Evolutionary conservation across 2,113 vertebrate species (phyloP), one percentile per base, ranked within the genome.

Genomic region (Misgurnus anguillicaudatus): DNA sequence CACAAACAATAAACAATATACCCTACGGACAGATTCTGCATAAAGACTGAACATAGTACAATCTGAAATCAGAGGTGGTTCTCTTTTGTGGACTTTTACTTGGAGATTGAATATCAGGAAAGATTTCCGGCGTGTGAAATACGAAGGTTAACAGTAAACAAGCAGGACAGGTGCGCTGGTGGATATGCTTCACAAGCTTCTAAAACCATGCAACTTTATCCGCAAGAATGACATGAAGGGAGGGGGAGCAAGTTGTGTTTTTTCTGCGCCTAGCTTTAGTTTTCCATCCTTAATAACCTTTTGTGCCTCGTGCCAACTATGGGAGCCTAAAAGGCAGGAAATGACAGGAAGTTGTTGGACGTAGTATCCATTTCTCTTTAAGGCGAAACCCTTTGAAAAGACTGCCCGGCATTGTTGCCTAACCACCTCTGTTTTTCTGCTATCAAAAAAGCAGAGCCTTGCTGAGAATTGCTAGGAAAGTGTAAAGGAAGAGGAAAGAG

Each of bases 261-360:
- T 63, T 71, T 2, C 4, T 69, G 51, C 16, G 24, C 60, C 21
- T 74, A 13, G 21, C 10, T 65, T 65, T 51, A 72, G 65, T 80
- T 67, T 17, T 82, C 80, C 75, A 72, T 72, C 62, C 76, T 67
- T 82, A 60, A 64, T 55, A 81, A 80, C 78, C 69, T 82, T 79
- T 55, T 53, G 83, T 79, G 31, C 76, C 74, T 78, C 21, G 75
- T 79, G 76, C 80, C 84, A 77, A 88, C 80, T 67, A 84, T 77
- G 88, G 77, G 21, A 41, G 64, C 9, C 42, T 89, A 53, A 90
- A 89, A 87, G 72, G 70, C 84, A 88, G 90, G 94, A 95, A 96
- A 91, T 84, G 66, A 82, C 48, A 82, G 94, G 95, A 96, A 95
- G 94, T 94, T 90, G 89, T 97, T 94, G 90, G 89, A 90, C 90